phyloP scores from a whole-genome alignment of 2,888 invertebrate genomes.

The Lomographa bimaculata region DNA sequence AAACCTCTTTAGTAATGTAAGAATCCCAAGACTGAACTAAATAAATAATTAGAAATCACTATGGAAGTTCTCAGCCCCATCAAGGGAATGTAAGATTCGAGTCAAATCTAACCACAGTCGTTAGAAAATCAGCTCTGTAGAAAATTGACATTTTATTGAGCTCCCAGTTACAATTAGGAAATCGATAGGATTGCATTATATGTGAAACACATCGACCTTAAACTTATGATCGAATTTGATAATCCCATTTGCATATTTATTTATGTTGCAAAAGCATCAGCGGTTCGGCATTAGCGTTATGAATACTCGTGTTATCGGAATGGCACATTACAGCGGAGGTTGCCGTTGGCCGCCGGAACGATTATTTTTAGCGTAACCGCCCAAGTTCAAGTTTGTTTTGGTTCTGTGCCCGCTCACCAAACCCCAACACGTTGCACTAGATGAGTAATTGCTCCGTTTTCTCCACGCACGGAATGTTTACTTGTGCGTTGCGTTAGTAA shows the following conservation, averaged over 20 bases:
- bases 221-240: slow-evolving; percentile 18
- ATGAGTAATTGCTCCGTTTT: slow-evolving; percentile 30
- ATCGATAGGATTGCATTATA: slow-evolving; percentile 12
- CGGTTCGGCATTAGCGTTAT: slow-evolving; percentile 23
- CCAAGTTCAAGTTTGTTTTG: slow-evolving; percentile 70
- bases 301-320: slow-evolving; percentile 33
- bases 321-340: slow-evolving; percentile 35
- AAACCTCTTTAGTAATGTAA: too few relatives aligned
- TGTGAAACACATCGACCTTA: slow-evolving; percentile 26
- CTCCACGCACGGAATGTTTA: slow-evolving; percentile 33
- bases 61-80: too few relatives aligned
- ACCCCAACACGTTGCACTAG: slow-evolving; percentile 18
- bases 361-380: slow-evolving; percentile 61
- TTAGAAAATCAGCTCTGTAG: too few relatives aligned
- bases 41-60: too few relatives aligned
- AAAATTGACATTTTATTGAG: slow-evolving; percentile 6
- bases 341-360: slow-evolving; percentile 35
- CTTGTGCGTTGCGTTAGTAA: slow-evolving; percentile 22
- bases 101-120: too few relatives aligned
- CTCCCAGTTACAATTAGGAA: too few relatives aligned
- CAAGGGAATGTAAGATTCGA: too few relatives aligned
- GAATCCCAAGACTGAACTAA: too few relatives aligned
- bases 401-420: slow-evolving; percentile 28
- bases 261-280: slow-evolving; percentile 35
- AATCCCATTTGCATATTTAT: slow-evolving; percentile 33